Base-by-base conservation (phyloP, 2,797 vertebrate species). In the Eulemur mongoz region DNA sequence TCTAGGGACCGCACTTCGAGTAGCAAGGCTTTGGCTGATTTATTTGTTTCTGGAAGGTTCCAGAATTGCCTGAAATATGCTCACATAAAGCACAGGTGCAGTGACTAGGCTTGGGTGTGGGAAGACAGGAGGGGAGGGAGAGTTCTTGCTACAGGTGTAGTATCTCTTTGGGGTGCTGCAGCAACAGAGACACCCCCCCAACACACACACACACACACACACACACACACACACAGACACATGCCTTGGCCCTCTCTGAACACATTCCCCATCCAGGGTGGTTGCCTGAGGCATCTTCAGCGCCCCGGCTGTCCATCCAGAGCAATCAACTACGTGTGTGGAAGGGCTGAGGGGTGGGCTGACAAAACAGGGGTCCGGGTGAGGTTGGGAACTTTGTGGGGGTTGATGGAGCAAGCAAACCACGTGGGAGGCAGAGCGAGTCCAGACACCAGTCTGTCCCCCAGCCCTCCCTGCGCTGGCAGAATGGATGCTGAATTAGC, bases 401-500 rank as follows among this genome's bases (percentile, higher is more conserved):
- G 43, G 20, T 48, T 69, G 76, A 78, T 40, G 57, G 80, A 94
- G 67, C 50, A 27, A 54, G 72, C 27, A 84, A 93, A 73, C 8
- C 91, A 63, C 76, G 52, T 61, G 78, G 82, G 85, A 94, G 65
- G n/a, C 91, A 87, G 70, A 87, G 40, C 81, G 43, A 91, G 83
- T 90, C 80, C 82, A 70, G 88, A 97, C 96, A 90, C 35, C 35
- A 92, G 88, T 95, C 81, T 93, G 78, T 93, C 75, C 95, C 70
- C 65, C 79, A 93, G 87, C 61, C 82, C 75, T 95, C 73, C 65
- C 72, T 75, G 81, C 35, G 81, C 92, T 48, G 79, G 92, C 95
- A 91, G 85, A 92, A 85, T 96, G 91, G 88, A 67, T 96, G 95
- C 92, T 96, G 96, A 97, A 94, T 97, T 97, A 92, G 86, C 97